phyloP scores from a whole-genome alignment of 2,888 invertebrate species.

The Dioctria rufipes region DNA sequence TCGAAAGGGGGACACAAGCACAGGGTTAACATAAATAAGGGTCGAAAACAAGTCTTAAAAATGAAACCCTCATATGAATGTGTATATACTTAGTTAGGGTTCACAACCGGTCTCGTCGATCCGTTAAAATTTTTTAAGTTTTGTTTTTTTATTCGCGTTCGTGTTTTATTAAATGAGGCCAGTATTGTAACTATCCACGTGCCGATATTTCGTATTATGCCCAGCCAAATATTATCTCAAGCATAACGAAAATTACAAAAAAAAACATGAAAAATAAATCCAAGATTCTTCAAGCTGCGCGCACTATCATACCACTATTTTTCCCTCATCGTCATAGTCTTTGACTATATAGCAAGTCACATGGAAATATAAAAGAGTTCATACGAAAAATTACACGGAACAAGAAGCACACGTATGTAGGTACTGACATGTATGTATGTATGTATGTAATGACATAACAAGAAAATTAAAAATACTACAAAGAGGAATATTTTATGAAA shows the following conservation, averaged over 20 bases:
- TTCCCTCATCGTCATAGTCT: slow-evolving; percentile 31
- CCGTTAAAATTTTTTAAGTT: no score
- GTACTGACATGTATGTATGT: neutral
- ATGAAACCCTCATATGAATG: no score
- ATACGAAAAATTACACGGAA: slow-evolving; percentile 44
- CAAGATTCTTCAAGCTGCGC: slow-evolving; percentile 37
- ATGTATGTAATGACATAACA: neutral
- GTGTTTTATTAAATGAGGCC: slow-evolving; percentile 11
- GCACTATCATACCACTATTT: neutral
- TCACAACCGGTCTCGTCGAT: no score
- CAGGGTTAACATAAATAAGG: slow-evolving; percentile 10
- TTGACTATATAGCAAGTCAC: slow-evolving; percentile 24
- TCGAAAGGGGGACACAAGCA: neutral
- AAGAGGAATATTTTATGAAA: slow-evolving; percentile 11
- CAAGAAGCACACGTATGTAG: slow-evolving; percentile 24
- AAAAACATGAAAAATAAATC: neutral
- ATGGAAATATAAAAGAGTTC: slow-evolving; percentile 29
- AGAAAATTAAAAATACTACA: neutral
- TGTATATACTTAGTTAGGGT: no score
- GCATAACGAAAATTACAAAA: slow-evolving; percentile 42
- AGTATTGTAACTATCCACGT: slow-evolving; percentile 34
- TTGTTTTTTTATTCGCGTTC: neutral
- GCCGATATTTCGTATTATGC: slow-evolving; percentile 15
- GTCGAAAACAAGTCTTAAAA: slow-evolving; percentile 21
- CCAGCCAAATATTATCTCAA: slow-evolving; percentile 28